A percentile compares a stretch with the other conserved stretches of the same genome.
Evolutionary conservation across 2,113 vertebrate genomes (phyloP).

Genomic region (Nicator chloris): DNA sequence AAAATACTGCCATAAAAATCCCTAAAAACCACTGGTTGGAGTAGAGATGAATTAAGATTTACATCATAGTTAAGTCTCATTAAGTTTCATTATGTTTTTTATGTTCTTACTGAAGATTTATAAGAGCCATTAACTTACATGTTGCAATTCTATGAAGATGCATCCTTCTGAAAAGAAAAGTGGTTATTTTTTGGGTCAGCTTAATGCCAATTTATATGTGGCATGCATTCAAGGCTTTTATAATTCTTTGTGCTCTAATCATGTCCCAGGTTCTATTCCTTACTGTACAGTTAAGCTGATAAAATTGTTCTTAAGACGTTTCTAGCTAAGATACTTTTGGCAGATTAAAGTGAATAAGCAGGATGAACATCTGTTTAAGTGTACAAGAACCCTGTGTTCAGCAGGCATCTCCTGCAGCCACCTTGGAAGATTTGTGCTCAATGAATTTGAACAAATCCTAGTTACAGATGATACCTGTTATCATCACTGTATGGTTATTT

Average conservation of each 20-base stretch:
- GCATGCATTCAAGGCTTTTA: not conserved
- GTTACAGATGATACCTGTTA: not conserved
- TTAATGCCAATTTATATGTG: not conserved
- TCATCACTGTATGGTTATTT: not conserved
- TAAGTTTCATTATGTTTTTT: slow-evolving; percentile 6
- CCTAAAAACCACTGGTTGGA: not conserved
- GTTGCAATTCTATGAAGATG: not conserved
- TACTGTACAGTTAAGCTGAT: slow-evolving; percentile 1
- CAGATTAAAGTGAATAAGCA: slow-evolving; percentile 49
- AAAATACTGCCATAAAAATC: slow-evolving; percentile 22
- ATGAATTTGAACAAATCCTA: not conserved
- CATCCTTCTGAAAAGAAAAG: not conserved
- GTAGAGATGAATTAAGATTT: slow-evolving; percentile 31
- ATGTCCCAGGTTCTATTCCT: not conserved
- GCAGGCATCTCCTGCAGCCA: not conserved
- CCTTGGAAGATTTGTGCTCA: not conserved
- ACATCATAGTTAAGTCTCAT: not conserved
- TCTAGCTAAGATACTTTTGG: slow-evolving; percentile 21
- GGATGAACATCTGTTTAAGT: not conserved
- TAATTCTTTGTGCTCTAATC: not conserved
- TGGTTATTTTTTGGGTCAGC: not conserved
- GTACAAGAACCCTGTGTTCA: not conserved
- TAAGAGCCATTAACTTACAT: not conserved
- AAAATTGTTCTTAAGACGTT: slow-evolving; percentile 31
- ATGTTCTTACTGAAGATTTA: not conserved